Base-by-base conservation (phyloP, 2,113 vertebrate species). In the Rhea pennata region DNA sequence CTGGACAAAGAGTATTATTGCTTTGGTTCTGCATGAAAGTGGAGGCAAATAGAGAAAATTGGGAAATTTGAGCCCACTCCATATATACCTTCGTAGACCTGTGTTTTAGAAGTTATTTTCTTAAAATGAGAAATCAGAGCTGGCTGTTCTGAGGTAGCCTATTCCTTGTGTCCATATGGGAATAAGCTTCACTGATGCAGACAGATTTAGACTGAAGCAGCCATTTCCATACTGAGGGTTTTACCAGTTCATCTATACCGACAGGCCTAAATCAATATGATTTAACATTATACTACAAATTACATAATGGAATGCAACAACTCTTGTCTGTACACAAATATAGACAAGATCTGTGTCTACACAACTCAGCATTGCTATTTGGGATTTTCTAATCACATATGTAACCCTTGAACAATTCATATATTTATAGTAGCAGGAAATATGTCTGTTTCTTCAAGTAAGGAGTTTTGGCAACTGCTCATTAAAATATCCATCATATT, bases 281-380 rank as follows among this genome's bases (percentile, higher is more conserved):
- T 76, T 50, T 69, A 78, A 4, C 36, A 84, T 75, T 42, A 12
- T 15, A 4, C 15, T 65, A 19, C 64, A 69, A 36, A 56, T 59
- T 88, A n/a, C 6, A 39, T 31, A 59, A 40, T 24, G n/a, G 21
- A 5, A 1, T 29, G 4, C 9, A 17, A 39, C 7, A 39, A 19
- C 48, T 61, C 9, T 53, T 84, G 5, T 64, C 48, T 51, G 21
- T 16, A 8, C 39, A n/a, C 3, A 69, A 9, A 4, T 76, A 46
- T 27, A 79, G n/a, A 15, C 24, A 61, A 79, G 15, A 48, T 51
- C 1, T 2, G 21, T 59, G 5, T 56, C 64, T 72, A 12, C 0
- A 0, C n/a, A n/a, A 51, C 5, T 4, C 58, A 54, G 39, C 11
- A n/a, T 31, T 79, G 9, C 24, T 58, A 1, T 82, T 11, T 6